These are phyloP conservation scores for Liparis tanakae DNA, from an alignment of 2,797 vertebrate species.

Conservation along the genomic window DNA sequence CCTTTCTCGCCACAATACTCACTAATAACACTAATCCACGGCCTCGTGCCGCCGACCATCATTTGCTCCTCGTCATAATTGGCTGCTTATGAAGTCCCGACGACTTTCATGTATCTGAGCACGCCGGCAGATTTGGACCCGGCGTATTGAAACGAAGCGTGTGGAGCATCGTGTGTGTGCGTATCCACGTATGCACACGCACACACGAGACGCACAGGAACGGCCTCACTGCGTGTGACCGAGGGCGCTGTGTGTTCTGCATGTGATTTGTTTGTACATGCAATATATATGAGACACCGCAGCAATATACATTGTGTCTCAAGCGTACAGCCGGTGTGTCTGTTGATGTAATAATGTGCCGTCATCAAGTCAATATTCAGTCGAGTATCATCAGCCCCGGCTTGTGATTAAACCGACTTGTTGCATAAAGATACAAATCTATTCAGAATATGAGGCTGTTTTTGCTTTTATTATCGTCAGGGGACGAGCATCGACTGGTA, in stretches of 20 bases:
- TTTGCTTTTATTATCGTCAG: slow-evolving; percentile 8
- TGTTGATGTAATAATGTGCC: neutral
- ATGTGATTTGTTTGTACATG: neutral
- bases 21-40: slow-evolving; percentile 64
- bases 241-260: slow-evolving; percentile 19
- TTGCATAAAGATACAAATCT: slow-evolving; percentile 14
- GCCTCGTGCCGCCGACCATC: slow-evolving; percentile 66
- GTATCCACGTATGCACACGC: slow-evolving; percentile 11
- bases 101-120: slow-evolving; percentile 56
- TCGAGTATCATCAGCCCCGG: slow-evolving; percentile 12
- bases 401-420: slow-evolving; percentile 16
- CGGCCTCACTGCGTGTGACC: slow-evolving; percentile 7
- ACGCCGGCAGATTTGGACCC: slow-evolving; percentile 24
- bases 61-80: slow-evolving; percentile 56
- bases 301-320: slow-evolving; percentile 9
- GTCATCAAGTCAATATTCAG: slow-evolving; percentile 22
- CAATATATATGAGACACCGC: neutral
- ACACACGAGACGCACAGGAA: neutral
- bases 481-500: neutral
- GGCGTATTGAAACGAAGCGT: slow-evolving; percentile 37
- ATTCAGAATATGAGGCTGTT: slow-evolving; percentile 14
- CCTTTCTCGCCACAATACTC: slow-evolving; percentile 47
- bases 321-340: neutral
- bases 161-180: no score
- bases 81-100: slow-evolving; percentile 53